These are phyloP conservation scores for Drosophila tristis DNA, from an alignment of 1,140 invertebrate genomes.

Conservation along the genomic window DNA sequence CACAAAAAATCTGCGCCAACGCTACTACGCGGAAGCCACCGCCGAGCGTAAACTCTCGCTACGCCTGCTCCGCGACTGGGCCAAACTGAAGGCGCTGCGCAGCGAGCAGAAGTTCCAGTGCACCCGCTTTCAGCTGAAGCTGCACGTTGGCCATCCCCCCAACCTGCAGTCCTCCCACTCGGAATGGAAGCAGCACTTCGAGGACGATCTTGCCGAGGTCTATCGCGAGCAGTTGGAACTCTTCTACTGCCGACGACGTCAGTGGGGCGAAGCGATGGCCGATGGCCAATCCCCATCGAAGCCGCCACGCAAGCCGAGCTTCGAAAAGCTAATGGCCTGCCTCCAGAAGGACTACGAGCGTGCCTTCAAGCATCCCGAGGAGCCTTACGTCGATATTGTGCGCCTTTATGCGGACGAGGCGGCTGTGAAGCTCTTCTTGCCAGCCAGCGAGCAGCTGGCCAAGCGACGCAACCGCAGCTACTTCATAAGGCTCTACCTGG, in stretches of 20 bases:
- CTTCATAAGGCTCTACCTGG: conserved; percentile 70
- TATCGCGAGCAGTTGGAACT: conserved; percentile 75
- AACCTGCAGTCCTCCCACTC: conserved; percentile 35
- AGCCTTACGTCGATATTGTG: conserved; percentile 85
- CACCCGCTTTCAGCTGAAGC: conserved; percentile 80
- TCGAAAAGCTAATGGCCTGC: conserved; percentile 67
- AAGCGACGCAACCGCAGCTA: conserved; percentile 74
- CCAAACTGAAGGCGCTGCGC: conserved; percentile 80
- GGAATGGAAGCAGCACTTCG: conserved; percentile 70
- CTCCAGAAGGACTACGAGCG: conserved; percentile 77
- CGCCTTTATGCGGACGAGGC: conserved; percentile 49
- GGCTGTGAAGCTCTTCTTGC: neutral
- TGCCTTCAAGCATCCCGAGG: conserved; percentile 84
- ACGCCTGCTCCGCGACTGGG: conserved; percentile 81
- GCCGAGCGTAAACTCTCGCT: conserved; percentile 69
- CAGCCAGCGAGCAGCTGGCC: conserved; percentile 27
- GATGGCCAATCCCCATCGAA: conserved; percentile 10
- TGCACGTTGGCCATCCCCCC: conserved; percentile 67
- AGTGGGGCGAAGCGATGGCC: conserved; percentile 36
- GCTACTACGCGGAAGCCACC: conserved; percentile 76
- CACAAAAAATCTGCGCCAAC: conserved; percentile 74
- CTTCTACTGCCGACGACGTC: conserved; percentile 68
- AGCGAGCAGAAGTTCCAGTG: conserved; percentile 74
- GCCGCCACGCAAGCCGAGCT: conserved; percentile 73
- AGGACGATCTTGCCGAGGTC: conserved; percentile 81